Percentiles rank a stretch among this genome's conserved stretches.
Conservation (phyloP, 2,888 invertebrate genomes). For the Conops quadrifasciatus region DNA sequence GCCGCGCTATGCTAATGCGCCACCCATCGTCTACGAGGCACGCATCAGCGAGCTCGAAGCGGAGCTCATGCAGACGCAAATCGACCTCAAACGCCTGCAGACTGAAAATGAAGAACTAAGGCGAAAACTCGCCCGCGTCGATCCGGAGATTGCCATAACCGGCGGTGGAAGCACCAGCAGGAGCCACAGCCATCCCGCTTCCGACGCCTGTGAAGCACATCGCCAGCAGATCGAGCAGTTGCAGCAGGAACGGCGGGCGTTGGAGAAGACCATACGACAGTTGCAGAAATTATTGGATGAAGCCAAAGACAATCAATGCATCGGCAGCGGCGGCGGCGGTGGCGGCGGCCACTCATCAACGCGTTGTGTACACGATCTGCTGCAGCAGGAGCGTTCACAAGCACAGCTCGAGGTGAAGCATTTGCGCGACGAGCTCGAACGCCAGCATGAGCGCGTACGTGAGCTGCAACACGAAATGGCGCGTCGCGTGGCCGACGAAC, state of each 20-base stretch:
- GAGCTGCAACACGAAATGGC: constrained; percentile 81
- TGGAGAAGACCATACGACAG: constrained; percentile 76
- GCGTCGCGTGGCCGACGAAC: constrained; percentile 75
- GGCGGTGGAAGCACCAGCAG: constrained; percentile 39
- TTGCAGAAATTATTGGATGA: constrained; percentile 73
- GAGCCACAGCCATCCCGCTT: constrained; percentile 48
- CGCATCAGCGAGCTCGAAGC: constrained; percentile 86
- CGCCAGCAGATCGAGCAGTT: constrained; percentile 76
- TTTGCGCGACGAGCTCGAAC: constrained; percentile 78
- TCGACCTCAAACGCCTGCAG: constrained; percentile 78
- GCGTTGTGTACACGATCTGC: constrained; percentile 75
- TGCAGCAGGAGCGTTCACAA: constrained; percentile 79
- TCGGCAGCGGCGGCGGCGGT: constrained; percentile 32
- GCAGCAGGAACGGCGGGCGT: constrained; percentile 74
- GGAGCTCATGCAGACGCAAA: constrained; percentile 79
- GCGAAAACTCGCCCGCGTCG: constrained; percentile 59
- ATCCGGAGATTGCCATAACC: constrained; percentile 45
- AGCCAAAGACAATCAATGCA: constrained; percentile 67
- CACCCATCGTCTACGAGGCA: constrained; percentile 84
- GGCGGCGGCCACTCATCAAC: constrained; percentile 65
- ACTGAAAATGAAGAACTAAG: constrained; percentile 71
- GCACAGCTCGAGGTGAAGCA: constrained; percentile 79
- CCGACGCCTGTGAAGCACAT: constrained; percentile 68
- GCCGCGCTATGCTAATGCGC: constrained; percentile 72
- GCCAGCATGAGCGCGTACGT: constrained; percentile 78